Conservation (phyloP, 2,888 invertebrate genomes). For the Machimus atricapillus region DNA sequence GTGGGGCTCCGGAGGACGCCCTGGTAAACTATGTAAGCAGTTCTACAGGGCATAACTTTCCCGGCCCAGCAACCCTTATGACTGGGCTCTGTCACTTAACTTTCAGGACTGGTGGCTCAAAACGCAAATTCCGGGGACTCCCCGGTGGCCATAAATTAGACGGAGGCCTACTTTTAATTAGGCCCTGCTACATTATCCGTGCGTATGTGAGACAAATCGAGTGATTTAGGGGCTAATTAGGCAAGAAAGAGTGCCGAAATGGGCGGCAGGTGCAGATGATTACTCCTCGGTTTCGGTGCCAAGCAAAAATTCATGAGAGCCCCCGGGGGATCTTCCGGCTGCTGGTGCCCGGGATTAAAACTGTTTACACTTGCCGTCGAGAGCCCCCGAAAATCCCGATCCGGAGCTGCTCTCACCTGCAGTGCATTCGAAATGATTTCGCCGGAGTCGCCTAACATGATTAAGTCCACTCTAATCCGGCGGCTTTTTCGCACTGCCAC, state of each 20-base stretch:
- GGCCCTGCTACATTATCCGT: constrained; percentile 23
- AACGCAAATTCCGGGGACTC: constrained; percentile 15
- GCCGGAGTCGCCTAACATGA: constrained; percentile 27
- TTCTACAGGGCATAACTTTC: constrained; percentile 4
- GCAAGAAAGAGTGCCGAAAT: neutral
- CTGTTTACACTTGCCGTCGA: neutral
- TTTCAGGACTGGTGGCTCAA: constrained; percentile 17
- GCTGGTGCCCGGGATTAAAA: constrained; percentile 1
- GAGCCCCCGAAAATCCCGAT: neutral
- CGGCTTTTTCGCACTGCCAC: constrained; percentile 34
- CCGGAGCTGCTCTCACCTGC: neutral
- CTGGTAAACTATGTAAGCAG: neutral
- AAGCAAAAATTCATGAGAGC: neutral
- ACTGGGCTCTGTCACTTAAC: constrained; percentile 27
- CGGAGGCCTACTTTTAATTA: constrained; percentile 25
- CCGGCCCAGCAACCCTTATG: constrained; percentile 1
- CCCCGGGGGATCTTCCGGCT: neutral
- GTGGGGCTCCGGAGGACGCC: neutral
- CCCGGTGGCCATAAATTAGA: constrained; percentile 19
- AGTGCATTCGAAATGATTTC: constrained; percentile 34
- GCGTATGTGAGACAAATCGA: constrained; percentile 28
- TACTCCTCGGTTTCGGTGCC: neutral
- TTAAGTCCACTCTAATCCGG: constrained; percentile 35
- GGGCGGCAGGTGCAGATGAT: neutral
- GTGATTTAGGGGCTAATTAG: constrained; percentile 32